Conservation (phyloP, 2,888 invertebrate species). For the Geophilus truncorum region DNA sequence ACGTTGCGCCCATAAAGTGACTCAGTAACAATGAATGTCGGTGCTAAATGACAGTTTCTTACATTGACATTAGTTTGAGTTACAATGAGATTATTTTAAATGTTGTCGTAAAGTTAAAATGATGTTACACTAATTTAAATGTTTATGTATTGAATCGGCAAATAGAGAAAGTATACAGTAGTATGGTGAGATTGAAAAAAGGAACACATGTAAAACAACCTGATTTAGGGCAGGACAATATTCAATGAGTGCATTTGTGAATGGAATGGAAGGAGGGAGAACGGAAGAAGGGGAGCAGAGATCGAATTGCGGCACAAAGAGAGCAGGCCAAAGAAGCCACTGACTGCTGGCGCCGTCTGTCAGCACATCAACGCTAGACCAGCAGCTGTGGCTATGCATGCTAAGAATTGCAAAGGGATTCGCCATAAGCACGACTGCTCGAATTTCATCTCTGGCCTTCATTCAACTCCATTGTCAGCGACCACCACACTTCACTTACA, state of each 20-base stretch:
- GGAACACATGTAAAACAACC: not conserved
- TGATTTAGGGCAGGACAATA: not conserved
- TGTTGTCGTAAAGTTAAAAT: too few relatives aligned
- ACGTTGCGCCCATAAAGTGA: not conserved
- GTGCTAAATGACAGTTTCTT: too few relatives aligned
- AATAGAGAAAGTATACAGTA: too few relatives aligned
- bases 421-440: not conserved
- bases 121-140: too few relatives aligned
- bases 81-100: too few relatives aligned
- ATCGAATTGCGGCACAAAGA: conserved; percentile 11
- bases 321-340: conserved; percentile 1
- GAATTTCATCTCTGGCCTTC: not conserved
- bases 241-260: conserved; percentile 1
- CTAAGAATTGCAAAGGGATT: not conserved
- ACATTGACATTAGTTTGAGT: too few relatives aligned
- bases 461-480: not conserved
- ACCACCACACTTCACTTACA: not conserved
- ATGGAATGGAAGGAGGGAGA: not conserved
- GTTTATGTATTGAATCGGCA: too few relatives aligned
- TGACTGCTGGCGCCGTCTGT: conserved; percentile 8
- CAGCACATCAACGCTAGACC: conserved; percentile 4
- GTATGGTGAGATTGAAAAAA: not conserved
- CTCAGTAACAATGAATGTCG: too few relatives aligned
- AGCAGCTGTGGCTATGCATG: not conserved
- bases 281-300: not conserved